A percentile compares a stretch with the other conserved stretches of the same genome.
Conservation (phyloP, 2,797 vertebrate genomes). For the Phrynocephalus forsythii region DNA sequence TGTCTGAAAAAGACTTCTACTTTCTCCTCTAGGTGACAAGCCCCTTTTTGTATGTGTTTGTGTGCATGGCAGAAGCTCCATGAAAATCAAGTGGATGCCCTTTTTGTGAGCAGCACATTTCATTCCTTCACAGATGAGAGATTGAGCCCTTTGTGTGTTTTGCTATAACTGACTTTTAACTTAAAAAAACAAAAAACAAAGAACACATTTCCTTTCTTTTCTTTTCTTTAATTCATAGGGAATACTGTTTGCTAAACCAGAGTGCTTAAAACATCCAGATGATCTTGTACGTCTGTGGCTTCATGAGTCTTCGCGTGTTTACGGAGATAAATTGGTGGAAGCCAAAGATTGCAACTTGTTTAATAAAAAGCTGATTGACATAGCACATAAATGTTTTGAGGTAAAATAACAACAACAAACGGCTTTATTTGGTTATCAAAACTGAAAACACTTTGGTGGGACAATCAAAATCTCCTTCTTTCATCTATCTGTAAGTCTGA, state of each 20-base stretch:
- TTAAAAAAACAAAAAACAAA: background rate
- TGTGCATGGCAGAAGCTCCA: background rate
- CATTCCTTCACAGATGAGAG: background rate
- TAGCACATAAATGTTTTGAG: conserved; percentile 82
- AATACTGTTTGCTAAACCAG: conserved; percentile 82
- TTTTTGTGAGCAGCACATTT: background rate
- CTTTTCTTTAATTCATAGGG: conserved; percentile 72
- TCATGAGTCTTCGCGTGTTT: conserved; percentile 83
- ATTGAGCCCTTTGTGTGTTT: background rate
- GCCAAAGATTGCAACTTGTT: conserved; percentile 80
- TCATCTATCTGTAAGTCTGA: too few relatives aligned
- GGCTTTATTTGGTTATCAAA: background rate
- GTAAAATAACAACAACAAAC: conserved; percentile 56
- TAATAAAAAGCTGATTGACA: conserved; percentile 79
- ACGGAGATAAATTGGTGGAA: conserved; percentile 85
- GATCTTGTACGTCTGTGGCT: conserved; percentile 82
- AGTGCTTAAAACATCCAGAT: conserved; percentile 76
- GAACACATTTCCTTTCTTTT: background rate
- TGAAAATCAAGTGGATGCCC: background rate
- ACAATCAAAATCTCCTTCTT: rapidly evolving
- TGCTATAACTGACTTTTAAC: background rate
- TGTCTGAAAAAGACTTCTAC: background rate
- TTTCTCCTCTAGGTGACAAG: too few relatives aligned
- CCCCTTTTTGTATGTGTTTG: too few relatives aligned
- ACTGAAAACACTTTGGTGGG: background rate